phyloP scores from a whole-genome alignment of 2,113 vertebrate species.

The Phrynocephalus versicolor region DNA sequence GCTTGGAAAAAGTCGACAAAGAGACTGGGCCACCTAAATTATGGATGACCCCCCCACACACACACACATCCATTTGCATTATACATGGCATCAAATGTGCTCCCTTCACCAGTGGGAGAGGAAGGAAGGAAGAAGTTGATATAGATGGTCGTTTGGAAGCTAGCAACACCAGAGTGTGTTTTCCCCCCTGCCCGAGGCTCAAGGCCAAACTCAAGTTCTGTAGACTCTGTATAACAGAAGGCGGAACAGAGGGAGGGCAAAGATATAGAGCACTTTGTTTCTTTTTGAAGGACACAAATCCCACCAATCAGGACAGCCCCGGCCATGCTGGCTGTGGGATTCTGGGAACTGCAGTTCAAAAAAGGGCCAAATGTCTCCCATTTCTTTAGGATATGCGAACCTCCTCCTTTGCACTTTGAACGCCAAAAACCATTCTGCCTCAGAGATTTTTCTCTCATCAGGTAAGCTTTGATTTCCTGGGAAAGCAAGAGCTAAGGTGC shows the following conservation, averaged over 20 bases:
- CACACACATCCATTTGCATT: not conserved
- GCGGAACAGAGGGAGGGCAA: not conserved
- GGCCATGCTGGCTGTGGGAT: too few species aligned
- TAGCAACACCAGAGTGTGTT: not conserved
- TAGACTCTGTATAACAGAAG: not conserved
- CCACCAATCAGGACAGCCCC: too few species aligned
- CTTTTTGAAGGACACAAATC: too few species aligned
- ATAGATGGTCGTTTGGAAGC: not conserved
- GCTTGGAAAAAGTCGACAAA: conserved; percentile 9
- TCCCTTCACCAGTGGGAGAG: conserved; percentile 14
- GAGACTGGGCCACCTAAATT: not conserved
- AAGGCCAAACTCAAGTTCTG: not conserved
- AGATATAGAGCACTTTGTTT: too few species aligned
- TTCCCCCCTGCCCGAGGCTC: not conserved
- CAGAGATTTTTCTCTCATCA: too few species aligned
- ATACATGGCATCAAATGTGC: not conserved
- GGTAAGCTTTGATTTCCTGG: too few species aligned
- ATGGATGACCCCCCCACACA: not conserved
- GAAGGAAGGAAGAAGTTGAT: not conserved
- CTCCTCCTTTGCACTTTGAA: not conserved
- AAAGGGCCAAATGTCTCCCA: too few species aligned
- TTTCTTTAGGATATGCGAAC: too few species aligned
- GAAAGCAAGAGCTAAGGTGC: not conserved
- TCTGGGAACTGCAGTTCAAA: too few species aligned
- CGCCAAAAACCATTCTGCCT: too few species aligned